Conservation (phyloP, 2,888 invertebrate species). For the Cryptus armator region DNA sequence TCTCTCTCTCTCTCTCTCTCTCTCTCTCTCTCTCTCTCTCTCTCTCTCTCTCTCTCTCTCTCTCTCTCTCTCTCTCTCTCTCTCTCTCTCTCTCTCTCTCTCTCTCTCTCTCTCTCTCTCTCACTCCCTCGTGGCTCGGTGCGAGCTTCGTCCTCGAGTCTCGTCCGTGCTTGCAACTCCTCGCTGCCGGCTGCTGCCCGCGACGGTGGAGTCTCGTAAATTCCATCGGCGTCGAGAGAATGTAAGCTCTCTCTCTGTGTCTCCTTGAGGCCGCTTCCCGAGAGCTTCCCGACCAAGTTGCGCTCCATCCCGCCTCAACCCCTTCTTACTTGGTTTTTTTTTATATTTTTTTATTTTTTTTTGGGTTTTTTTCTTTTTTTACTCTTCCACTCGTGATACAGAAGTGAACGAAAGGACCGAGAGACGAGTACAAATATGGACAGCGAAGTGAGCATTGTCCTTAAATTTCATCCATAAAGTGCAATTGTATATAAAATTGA, state of each 20-base stretch:
- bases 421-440: conserved; percentile 28
- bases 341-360: conserved; percentile 7
- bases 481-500: background rate
- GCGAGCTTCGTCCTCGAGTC: conserved; percentile 45
- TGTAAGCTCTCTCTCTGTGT: conserved; percentile 60
- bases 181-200: conserved; percentile 41
- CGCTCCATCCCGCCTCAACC: conserved; percentile 41
- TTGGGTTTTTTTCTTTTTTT: conserved; percentile 9
- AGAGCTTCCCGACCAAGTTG: conserved; percentile 58
- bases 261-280: conserved; percentile 59
- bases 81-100: background rate
- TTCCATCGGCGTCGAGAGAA: conserved; percentile 69
- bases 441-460: background rate
- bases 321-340: conserved; percentile 17
- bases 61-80: background rate
- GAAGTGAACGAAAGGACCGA: conserved; percentile 17
- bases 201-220: conserved; percentile 64
- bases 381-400: background rate
- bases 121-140: conserved; percentile 30
- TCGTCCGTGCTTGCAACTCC: conserved; percentile 51
- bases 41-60: background rate
- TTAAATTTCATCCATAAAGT: background rate
- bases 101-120: background rate
- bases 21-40: background rate
- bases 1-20: background rate